Evolutionary conservation across 2,797 vertebrate species (phyloP), one percentile per base, ranked within the genome.

Genomic region (Myripristis murdjan): DNA sequence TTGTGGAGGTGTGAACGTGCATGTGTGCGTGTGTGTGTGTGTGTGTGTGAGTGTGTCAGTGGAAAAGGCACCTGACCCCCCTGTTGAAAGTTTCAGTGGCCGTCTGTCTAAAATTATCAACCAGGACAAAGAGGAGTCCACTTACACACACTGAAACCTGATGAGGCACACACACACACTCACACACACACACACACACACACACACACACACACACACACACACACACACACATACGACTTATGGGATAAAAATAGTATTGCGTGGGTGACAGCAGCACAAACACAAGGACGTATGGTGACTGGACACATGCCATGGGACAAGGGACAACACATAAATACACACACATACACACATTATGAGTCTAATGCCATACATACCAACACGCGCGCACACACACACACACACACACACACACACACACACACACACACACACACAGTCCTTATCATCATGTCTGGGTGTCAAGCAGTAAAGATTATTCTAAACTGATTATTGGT

Each of bases 81-180:
- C 87, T 89, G 93, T 79, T 94, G 92, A 93, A 93, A 94, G 89
- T 92, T 94, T 93, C 91, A 93, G 90, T 85, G 90, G 83, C 77
- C 63, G 39, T 87, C 90, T 86, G 59, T 89, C 93, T 93, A 93
- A 89, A 93, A 90, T 92, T 85, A 92, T 92, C 90, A 82, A 43
- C 41, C 64, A 37, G 84, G 77, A 92, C 90, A 94, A 93, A 94
- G 91, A 92, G 84, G 90, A 87, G 90, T 95, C 91, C 69, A 80
- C 85, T 95, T 94, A 94, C 94, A 77, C 82, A 79, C 67, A 73
- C 58, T 79, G 92, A 90, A 93, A 93, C 86, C 78, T 53, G 86
- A 92, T 63, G 61, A 86, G n/a, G n/a, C n/a, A n/a, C n/a, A 49
- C 74, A 81, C 76, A 64, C 75, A 72, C 78, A 72, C 82, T 86